Percentiles rank a stretch among this genome's conserved stretches.
phyloP scores from a whole-genome alignment of 2,888 invertebrate species.

The Rhagonycha lutea region DNA sequence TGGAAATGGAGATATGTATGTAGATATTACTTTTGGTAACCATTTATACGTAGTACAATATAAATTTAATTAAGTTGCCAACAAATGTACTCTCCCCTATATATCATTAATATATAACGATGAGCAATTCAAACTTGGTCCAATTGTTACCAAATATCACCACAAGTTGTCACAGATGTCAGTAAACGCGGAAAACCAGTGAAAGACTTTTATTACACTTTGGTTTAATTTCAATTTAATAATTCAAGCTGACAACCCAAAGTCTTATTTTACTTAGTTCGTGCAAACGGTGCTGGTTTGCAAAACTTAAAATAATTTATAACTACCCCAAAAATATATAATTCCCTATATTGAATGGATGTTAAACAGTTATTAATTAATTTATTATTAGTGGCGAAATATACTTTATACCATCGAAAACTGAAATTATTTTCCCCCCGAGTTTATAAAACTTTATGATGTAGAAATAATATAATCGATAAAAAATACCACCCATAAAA shows the following conservation, averaged over 20 bases:
- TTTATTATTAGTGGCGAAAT: not conserved
- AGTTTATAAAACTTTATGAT: not conserved
- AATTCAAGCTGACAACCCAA: constrained; percentile 8
- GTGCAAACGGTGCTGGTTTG: not conserved
- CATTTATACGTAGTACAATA: constrained; percentile 43
- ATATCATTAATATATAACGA: constrained; percentile 22
- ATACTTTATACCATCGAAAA: not conserved
- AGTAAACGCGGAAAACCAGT: constrained; percentile 15
- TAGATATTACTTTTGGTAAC: constrained; percentile 42
- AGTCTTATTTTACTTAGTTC: constrained; percentile 12
- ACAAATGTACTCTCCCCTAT: constrained; percentile 24
- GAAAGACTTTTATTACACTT: constrained; percentile 12
- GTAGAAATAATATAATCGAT: constrained; percentile 1
- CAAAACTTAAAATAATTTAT: constrained; percentile 3
- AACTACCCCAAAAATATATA: not conserved
- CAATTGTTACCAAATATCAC: constrained; percentile 14
- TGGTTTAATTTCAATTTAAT: constrained; percentile 21
- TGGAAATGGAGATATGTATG: constrained; percentile 37
- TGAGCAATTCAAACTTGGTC: constrained; percentile 9
- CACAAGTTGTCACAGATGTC: constrained; percentile 21
- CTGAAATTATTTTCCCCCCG: not conserved
- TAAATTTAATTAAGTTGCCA: constrained; percentile 46
- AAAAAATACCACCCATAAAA: not conserved
- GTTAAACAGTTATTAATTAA: not conserved
- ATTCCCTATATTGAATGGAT: not conserved